These are phyloP conservation scores for Phenganax marumi DNA, from an alignment of 92 coral and sea anemone genomes.

Conservation along the genomic window DNA sequence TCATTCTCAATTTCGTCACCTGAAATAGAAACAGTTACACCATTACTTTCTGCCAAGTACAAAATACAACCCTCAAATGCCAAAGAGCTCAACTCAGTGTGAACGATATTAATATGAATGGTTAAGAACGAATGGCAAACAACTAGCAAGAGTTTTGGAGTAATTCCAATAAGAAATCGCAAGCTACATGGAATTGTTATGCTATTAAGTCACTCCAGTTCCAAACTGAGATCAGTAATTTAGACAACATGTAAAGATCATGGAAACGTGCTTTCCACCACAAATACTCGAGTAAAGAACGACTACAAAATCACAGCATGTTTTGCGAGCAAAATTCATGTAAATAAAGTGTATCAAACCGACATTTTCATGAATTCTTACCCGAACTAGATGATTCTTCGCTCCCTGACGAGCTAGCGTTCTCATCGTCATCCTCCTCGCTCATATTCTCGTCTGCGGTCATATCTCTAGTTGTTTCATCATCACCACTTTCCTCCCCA, in stretches of 20 bases:
- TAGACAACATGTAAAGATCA: neutral
- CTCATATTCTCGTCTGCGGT: constrained; percentile 96
- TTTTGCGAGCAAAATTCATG: neutral
- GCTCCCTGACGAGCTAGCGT: constrained; percentile 77
- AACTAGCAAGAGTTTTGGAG: too few species aligned
- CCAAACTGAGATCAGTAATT: constrained; percentile 7
- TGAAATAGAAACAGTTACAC: neutral
- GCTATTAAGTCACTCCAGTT: neutral
- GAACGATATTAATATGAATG: too few species aligned
- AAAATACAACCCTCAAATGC: neutral
- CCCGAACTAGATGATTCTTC: constrained; percentile 83
- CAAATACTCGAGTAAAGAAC: neutral
- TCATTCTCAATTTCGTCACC: constrained; percentile 97
- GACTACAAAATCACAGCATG: constrained; percentile 20
- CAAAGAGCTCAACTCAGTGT: too few species aligned
- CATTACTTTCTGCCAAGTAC: neutral
- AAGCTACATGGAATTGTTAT: too few species aligned
- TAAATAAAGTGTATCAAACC: constrained; percentile 16
- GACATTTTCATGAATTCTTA: constrained; percentile 54
- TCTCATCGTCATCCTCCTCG: constrained; percentile 96
- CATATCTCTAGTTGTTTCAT: constrained; percentile 84
- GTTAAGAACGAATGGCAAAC: too few species aligned
- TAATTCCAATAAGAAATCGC: too few species aligned
- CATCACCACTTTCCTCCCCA: constrained; percentile 99
- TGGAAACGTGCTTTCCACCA: neutral